Conservation (phyloP, 2,888 invertebrate species). For the Caenorhabditis panamensis region DNA sequence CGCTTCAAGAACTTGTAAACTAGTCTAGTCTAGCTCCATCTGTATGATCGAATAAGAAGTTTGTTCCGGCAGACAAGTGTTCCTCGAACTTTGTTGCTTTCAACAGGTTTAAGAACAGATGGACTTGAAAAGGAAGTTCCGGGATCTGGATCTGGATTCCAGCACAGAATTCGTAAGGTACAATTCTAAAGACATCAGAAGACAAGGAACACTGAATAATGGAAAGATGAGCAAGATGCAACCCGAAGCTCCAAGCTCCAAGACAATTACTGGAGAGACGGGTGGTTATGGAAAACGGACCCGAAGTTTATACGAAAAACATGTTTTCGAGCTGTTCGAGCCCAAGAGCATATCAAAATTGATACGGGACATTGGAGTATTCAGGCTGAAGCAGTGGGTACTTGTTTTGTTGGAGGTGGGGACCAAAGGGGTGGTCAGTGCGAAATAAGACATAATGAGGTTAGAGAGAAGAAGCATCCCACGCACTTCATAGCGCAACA, state of each 20-base stretch:
- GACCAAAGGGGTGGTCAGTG: too few relatives aligned
- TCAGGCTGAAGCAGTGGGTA: too few relatives aligned
- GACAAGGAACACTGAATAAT: slow-evolving; percentile 19
- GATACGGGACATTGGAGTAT: too few relatives aligned
- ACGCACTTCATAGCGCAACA: not conserved
- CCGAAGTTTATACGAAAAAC: slow-evolving; percentile 1
- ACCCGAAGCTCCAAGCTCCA: too few relatives aligned
- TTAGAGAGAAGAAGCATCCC: not conserved
- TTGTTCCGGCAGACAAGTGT: too few relatives aligned
- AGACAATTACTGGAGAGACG: not conserved
- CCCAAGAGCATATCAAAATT: too few relatives aligned
- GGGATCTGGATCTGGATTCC: too few relatives aligned
- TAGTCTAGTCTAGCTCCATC: too few relatives aligned
- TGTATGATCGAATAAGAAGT: too few relatives aligned
- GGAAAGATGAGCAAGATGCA: slow-evolving; percentile 21
- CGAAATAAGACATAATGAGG: not conserved
- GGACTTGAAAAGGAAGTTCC: not conserved
- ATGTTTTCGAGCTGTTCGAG: too few relatives aligned
- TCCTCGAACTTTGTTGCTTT: too few relatives aligned
- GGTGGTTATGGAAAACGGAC: not conserved
- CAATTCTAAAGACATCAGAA: slow-evolving; percentile 3
- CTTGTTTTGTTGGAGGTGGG: not conserved
- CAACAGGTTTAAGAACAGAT: not conserved
- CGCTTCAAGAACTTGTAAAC: too few relatives aligned
- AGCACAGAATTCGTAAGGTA: not conserved